Percentiles rank a stretch among this genome's conserved stretches.
Conservation (phyloP, 1,140 invertebrate species). For the Telenomus remus region DNA sequence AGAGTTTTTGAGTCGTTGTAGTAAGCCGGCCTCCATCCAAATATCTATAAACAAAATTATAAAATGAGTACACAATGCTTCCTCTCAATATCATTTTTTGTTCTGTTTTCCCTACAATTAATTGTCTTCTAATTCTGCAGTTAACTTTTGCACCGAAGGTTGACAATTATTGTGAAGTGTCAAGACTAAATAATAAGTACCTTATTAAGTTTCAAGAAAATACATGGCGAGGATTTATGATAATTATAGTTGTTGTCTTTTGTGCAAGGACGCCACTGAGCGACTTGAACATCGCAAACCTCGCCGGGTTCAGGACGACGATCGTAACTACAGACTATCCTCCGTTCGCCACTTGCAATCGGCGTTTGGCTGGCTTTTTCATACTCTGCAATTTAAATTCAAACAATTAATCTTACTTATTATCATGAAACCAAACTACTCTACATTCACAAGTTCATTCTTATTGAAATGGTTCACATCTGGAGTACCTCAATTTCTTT, state of each 20-base stretch:
- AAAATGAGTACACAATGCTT: not conserved
- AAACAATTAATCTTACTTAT: not conserved
- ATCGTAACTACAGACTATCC: constrained; percentile 74
- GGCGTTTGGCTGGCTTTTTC: constrained; percentile 64
- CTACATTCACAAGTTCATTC: too few relatives aligned
- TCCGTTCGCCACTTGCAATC: constrained; percentile 57
- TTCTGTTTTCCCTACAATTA: too few relatives aligned
- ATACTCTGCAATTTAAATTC: constrained; percentile 70
- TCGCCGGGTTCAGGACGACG: constrained; percentile 72
- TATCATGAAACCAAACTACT: too few relatives aligned
- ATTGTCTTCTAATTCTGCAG: too few relatives aligned
- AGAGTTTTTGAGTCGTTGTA: constrained; percentile 84
- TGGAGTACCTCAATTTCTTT: too few relatives aligned
- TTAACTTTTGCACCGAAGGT: too few relatives aligned
- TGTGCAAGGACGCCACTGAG: constrained; percentile 75
- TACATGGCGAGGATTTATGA: constrained; percentile 78
- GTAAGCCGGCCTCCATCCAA: constrained; percentile 85
- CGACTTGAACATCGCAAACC: constrained; percentile 77
- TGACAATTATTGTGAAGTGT: too few relatives aligned
- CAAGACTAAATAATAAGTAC: constrained; percentile 62
- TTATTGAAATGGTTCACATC: too few relatives aligned
- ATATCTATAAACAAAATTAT: constrained; percentile 78
- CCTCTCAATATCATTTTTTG: too few relatives aligned
- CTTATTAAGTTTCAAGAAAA: constrained; percentile 82
- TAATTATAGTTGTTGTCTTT: constrained; percentile 78